Conservation (phyloP, 2,113 vertebrate species). For the Perognathus longimembris region DNA sequence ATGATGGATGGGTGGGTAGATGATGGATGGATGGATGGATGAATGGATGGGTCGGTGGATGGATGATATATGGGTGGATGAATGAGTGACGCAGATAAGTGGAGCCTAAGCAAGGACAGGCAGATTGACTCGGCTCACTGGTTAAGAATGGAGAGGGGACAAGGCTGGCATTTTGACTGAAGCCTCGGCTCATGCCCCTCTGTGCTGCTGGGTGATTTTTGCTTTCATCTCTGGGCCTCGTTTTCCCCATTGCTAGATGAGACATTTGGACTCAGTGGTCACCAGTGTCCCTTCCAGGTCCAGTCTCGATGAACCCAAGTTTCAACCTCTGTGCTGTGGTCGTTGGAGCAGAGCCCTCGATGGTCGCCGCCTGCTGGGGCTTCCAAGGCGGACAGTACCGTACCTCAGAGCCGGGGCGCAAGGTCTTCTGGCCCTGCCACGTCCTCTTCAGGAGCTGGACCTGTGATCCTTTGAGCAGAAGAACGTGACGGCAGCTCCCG, state of each 20-base stretch:
- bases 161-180: neutral
- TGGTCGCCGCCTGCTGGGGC: neutral
- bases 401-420: fast-evolving
- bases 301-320: neutral
- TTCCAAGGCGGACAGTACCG: neutral
- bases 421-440: neutral
- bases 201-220: neutral
- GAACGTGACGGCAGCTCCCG: neutral
- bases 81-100: neutral
- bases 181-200: neutral
- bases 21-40: neutral
- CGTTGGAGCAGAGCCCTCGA: neutral
- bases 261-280: neutral
- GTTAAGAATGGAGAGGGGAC: neutral
- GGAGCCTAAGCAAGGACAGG: too few relatives aligned
- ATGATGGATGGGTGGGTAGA: neutral
- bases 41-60: neutral
- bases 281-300: neutral
- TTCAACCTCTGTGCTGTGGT: too few relatives aligned
- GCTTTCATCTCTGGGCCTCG: neutral
- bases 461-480: too few relatives aligned
- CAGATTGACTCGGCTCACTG: too few relatives aligned
- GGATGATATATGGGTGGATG: neutral
- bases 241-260: neutral
- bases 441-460: neutral